A percentile compares a stretch with the other conserved stretches of the same genome.
Conservation (phyloP, 2,113 vertebrate genomes). For the Galemys pyrenaicus region DNA sequence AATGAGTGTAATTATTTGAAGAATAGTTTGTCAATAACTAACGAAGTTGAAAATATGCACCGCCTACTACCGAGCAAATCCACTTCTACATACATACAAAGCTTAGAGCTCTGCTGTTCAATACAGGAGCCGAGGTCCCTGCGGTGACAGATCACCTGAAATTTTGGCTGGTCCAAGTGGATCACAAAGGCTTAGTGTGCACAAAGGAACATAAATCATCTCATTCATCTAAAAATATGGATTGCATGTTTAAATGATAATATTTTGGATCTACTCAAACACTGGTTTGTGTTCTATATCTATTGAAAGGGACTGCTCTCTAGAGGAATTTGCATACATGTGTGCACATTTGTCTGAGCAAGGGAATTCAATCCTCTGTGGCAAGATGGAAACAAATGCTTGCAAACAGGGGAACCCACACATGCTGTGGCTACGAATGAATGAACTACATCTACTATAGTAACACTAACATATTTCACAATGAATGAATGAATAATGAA, state of each 20-base stretch:
- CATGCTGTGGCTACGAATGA: neutral
- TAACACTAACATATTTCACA: neutral
- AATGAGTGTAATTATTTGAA: neutral
- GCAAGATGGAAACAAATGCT: neutral
- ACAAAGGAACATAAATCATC: slow-evolving; percentile 8
- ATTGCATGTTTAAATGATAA: neutral
- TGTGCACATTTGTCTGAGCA: neutral
- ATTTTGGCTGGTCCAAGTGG: neutral
- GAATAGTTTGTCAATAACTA: slow-evolving; percentile 1
- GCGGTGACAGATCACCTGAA: neutral
- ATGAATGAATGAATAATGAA: neutral
- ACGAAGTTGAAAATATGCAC: neutral
- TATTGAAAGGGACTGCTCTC: neutral
- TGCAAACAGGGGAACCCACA: neutral
- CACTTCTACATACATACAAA: neutral
- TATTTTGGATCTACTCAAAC: slow-evolving; percentile 28
- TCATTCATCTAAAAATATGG: neutral
- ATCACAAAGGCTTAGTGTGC: neutral
- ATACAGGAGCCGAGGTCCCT: too few species aligned
- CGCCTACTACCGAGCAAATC: neutral
- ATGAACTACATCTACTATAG: neutral
- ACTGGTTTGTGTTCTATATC: neutral
- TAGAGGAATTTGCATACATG: neutral
- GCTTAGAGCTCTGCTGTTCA: neutral
- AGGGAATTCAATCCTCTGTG: neutral